Evolutionary conservation across 2,797 vertebrate species (phyloP), one percentile per base, ranked within the genome.

Genomic region (Tinamus major): DNA sequence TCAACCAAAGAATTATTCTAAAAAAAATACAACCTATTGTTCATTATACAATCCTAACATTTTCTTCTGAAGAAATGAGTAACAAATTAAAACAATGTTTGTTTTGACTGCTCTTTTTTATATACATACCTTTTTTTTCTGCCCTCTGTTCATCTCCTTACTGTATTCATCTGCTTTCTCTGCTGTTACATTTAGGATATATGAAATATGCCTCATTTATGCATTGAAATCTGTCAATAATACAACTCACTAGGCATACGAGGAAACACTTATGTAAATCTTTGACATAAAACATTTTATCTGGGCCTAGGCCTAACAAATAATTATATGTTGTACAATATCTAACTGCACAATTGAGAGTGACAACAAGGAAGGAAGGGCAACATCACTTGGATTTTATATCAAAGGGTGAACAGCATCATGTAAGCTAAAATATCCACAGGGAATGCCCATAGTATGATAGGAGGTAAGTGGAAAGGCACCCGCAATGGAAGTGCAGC

Each of bases 161-260:
- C 31, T 70, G 21, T 16, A 79, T 53, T 35, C 35, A 56, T 81
- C 78, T 70, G 70, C 61, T 91, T 76, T 61, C 51, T 67, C 59
- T 13, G n/a, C 20, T 8, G 51, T 58, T 85, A 74, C 2, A 3
- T 37, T 92, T 31, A 58, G 62, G 81, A 78, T 69, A 58, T 17
- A 58, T 72, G 89, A 90, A 92, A 94, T 88, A 84, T 6, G n/a
- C 29, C 63, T 65, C 31, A 94, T 87, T 85, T 92, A 68, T 39
- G 41, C 35, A 10, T 17, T 27, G 63, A 51, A 65, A 92, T 79
- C 29, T 75, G 29, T 16, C 75, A 62, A 63, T 1, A 10, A 77
- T 62, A 65, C 68, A 78, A 59, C 53, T 71, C 29, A 48, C 58
- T 62, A 37, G 31, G 62, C 65, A n/a, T 35, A 70, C 63, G 65